These are phyloP conservation scores for Peromyscus nudipes DNA, from an alignment of 2,797 vertebrate species.

Conservation along the genomic window DNA sequence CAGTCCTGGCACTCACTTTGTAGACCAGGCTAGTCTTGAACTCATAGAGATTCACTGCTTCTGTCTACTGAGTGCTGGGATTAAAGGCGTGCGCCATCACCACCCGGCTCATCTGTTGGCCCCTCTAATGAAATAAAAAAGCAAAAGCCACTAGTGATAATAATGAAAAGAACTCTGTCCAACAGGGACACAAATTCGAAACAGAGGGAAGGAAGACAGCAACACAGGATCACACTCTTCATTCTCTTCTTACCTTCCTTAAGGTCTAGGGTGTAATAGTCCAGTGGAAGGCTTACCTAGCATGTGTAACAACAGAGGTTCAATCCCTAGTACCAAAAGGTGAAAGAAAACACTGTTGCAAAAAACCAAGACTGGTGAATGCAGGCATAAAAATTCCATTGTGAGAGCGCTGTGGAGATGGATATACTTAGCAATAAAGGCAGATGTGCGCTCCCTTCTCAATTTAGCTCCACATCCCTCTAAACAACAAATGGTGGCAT, in stretches of 20 bases:
- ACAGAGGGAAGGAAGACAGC: neutral
- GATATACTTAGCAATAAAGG: constrained; percentile 69
- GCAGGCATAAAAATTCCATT: constrained; percentile 58
- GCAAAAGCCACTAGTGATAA: constrained; percentile 19
- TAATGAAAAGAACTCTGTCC: neutral
- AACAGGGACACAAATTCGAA: neutral
- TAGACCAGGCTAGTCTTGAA: no score
- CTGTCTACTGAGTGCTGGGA: no score
- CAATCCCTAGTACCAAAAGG: neutral
- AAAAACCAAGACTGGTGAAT: constrained; percentile 43
- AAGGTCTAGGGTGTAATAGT: neutral
- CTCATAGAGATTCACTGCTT: no score
- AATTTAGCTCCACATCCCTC: constrained; percentile 69
- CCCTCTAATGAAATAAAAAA: constrained; percentile 3
- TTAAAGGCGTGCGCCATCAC: neutral
- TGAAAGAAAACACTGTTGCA: neutral
- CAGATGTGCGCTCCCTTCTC: constrained; percentile 75
- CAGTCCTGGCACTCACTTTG: no score
- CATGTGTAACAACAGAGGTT: neutral
- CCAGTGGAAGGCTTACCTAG: neutral
- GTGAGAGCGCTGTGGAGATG: constrained; percentile 47
- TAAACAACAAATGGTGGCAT: constrained; percentile 80
- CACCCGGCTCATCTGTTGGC: neutral
- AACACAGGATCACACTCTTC: neutral
- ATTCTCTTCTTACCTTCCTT: neutral